Conservation (phyloP, 2,888 invertebrate species). For the Mesorhabditis sp. region DNA sequence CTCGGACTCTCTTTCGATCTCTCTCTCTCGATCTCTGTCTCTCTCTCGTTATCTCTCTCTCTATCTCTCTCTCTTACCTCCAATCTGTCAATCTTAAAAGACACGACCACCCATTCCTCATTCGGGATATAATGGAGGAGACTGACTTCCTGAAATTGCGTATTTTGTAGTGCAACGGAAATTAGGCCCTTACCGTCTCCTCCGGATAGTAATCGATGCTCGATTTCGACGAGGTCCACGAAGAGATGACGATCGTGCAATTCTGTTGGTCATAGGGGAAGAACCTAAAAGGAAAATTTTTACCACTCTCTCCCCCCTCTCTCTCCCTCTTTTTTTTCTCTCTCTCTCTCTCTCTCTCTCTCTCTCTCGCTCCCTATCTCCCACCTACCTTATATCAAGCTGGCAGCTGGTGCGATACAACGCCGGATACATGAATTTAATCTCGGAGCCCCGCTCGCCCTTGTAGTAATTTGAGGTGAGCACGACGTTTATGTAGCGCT, state of each 20-base stretch:
- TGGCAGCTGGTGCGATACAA: conserved; percentile 54
- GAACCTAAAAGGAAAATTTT: conserved; percentile 26
- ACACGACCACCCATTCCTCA: conserved; percentile 56
- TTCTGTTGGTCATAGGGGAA: conserved; percentile 56
- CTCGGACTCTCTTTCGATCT: too few relatives aligned
- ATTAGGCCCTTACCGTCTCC: not conserved
- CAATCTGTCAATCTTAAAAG: conserved; percentile 45
- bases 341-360: not conserved
- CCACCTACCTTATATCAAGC: conserved; percentile 43
- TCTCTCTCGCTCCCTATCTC: not conserved
- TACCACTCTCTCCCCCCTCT: not conserved
- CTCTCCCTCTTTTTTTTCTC: not conserved
- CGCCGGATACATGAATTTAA: conserved; percentile 56
- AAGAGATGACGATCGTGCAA: conserved; percentile 51
- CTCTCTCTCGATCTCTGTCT: too few relatives aligned
- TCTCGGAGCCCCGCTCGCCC: conserved; percentile 44
- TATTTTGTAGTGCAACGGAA: not conserved
- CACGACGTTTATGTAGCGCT: conserved; percentile 55
- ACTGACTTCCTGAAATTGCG: conserved; percentile 40
- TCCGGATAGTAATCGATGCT: conserved; percentile 53
- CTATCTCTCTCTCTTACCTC: conserved; percentile 20
- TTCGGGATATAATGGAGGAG: conserved; percentile 54
- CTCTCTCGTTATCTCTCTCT: too few relatives aligned
- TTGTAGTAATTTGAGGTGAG: conserved; percentile 55
- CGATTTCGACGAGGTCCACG: conserved; percentile 54